phyloP scores from a whole-genome alignment of 2,888 invertebrate genomes.

The Cheilosia scutellata region DNA sequence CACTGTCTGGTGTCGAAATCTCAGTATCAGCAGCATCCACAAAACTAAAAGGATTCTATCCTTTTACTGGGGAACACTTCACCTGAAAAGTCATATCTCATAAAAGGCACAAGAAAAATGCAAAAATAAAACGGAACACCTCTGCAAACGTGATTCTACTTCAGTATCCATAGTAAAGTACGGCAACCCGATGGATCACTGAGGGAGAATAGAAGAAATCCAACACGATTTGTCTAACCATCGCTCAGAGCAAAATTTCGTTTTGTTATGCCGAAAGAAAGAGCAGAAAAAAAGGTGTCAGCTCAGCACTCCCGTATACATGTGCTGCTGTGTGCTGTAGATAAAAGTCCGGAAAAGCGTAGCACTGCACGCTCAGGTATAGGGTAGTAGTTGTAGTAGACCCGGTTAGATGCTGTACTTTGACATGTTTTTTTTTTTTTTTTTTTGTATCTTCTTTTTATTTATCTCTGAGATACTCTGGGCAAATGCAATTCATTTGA shows the following conservation, averaged over 20 bases:
- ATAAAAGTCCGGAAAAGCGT: constrained; percentile 67
- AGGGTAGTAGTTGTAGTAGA: constrained; percentile 53
- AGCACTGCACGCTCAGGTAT: constrained; percentile 48
- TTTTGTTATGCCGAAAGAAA: constrained; percentile 55
- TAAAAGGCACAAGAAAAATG: constrained; percentile 6
- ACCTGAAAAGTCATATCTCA: constrained; percentile 15
- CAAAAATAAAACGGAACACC: constrained; percentile 23
- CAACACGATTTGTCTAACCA: constrained; percentile 59
- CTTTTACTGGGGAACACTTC: constrained; percentile 1
- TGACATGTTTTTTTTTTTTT: constrained; percentile 33
- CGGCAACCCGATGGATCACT: constrained; percentile 41
- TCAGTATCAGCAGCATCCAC: neutral
- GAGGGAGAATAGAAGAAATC: constrained; percentile 28
- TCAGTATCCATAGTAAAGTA: constrained; percentile 24
- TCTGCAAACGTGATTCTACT: constrained; percentile 7
- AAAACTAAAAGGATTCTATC: neutral
- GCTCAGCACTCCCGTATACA: constrained; percentile 30
- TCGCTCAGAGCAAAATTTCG: constrained; percentile 53
- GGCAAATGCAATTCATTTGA: constrained; percentile 73
- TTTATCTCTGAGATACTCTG: constrained; percentile 59
- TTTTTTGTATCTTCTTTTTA: constrained; percentile 27
- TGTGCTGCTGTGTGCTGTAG: constrained; percentile 17
- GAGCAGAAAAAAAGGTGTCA: constrained; percentile 68
- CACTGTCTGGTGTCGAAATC: neutral
- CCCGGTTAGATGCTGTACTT: constrained; percentile 53